Evolutionary conservation across 2,113 vertebrate species (phyloP).

Genomic region (Tyrannus savana): DNA sequence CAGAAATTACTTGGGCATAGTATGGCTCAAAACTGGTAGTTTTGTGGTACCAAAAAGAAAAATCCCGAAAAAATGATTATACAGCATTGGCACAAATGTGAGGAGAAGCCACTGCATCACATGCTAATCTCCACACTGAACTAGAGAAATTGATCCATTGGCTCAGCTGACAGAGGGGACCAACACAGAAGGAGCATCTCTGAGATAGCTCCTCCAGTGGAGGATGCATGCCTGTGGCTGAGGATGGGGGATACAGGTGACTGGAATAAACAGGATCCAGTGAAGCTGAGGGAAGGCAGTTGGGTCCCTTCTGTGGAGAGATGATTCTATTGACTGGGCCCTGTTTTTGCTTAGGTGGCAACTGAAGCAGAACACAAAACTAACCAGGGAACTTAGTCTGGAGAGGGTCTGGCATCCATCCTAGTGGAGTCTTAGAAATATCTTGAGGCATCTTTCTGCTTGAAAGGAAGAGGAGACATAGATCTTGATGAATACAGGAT

Average conservation of each 20-base stretch:
- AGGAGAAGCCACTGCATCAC: not conserved
- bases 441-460: not conserved
- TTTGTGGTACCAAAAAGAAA: not conserved
- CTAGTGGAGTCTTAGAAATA: not conserved
- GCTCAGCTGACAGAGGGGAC: not conserved
- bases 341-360: not conserved
- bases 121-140: not conserved
- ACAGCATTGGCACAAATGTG: not conserved
- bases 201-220: not conserved
- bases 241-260: not conserved
- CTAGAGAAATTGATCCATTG: not conserved
- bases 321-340: not conserved
- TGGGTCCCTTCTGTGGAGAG: not conserved
- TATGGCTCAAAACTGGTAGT: not conserved
- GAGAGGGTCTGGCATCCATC: not conserved
- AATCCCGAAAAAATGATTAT: not conserved
- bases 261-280: accelerated
- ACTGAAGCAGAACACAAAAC: not conserved
- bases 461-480: not conserved
- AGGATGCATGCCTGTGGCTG: accelerated
- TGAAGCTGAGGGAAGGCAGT: not conserved
- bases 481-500: not conserved
- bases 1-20: not conserved
- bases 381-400: not conserved
- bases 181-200: not conserved